phyloP scores from a whole-genome alignment of 1,140 invertebrate species.

The Drosophila pseudoananassae region DNA sequence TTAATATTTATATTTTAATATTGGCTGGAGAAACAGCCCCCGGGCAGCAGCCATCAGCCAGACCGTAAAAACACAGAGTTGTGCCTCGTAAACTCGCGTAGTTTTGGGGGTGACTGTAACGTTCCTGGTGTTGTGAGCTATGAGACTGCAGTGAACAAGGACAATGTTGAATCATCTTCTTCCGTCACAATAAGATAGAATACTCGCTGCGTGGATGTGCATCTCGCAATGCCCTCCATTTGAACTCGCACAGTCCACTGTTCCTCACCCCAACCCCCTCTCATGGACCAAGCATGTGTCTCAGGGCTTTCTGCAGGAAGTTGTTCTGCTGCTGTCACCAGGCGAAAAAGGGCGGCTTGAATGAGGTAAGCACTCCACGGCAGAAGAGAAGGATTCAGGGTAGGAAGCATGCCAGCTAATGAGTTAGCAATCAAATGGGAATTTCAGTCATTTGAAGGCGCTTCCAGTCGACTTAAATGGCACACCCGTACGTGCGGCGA shows the following conservation, averaged over 20 bases:
- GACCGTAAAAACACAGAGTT: background rate
- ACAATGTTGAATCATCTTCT: conserved; percentile 24
- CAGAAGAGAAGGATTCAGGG: background rate
- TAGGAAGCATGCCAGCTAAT: background rate
- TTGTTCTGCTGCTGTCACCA: conserved; percentile 49
- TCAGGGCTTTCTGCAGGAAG: conserved; percentile 48
- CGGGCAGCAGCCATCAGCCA: background rate
- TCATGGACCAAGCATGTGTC: conserved; percentile 45
- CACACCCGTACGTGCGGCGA: background rate
- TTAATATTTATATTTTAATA: background rate
- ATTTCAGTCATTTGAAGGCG: background rate
- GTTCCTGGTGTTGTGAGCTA: background rate
- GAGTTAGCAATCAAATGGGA: background rate
- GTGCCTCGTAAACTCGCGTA: background rate
- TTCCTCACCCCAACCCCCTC: too few species aligned
- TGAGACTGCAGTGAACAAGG: conserved; percentile 5
- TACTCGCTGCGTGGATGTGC: background rate
- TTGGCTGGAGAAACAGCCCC: background rate
- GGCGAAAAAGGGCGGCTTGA: conserved; percentile 54
- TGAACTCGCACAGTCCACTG: background rate
- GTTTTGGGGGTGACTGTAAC: background rate
- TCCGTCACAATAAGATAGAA: background rate
- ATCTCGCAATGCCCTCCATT: too few species aligned
- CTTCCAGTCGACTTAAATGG: background rate
- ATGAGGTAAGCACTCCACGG: conserved; percentile 65